Conservation (phyloP, 2,888 invertebrate species). For the Cryptosula pallasiana region DNA sequence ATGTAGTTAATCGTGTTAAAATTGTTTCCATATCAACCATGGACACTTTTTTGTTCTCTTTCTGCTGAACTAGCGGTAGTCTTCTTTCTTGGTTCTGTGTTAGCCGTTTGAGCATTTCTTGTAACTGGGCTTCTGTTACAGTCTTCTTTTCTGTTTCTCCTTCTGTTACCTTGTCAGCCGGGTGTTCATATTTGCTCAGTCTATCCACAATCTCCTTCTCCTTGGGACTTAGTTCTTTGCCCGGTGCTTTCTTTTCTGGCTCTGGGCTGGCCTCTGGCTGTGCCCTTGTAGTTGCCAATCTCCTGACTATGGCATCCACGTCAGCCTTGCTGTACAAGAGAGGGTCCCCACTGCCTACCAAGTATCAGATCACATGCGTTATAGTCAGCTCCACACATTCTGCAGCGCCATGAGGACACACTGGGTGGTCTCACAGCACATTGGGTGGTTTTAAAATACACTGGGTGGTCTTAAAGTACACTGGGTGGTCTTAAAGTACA, state of each 20-base stretch:
- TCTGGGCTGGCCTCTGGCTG: neutral
- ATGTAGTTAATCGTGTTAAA: neutral
- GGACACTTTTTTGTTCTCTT: neutral
- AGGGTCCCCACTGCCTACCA: neutral
- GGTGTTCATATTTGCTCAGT: constrained; percentile 22
- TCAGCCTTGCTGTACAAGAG: constrained; percentile 12
- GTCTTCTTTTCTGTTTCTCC: neutral
- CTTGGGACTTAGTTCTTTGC: constrained; percentile 16
- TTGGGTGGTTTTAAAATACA: too few relatives aligned
- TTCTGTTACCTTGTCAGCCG: neutral
- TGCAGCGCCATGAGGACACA: too few relatives aligned
- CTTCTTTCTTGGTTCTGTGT: neutral
- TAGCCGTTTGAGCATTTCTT: neutral
- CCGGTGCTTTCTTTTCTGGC: neutral
- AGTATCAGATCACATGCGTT: too few relatives aligned
- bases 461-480: too few relatives aligned
- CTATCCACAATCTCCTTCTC: constrained; percentile 13
- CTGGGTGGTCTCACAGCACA: too few relatives aligned
- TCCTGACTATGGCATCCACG: neutral
- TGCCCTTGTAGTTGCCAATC: neutral
- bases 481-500: too few relatives aligned
- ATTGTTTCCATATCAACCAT: neutral
- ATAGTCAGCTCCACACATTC: too few relatives aligned
- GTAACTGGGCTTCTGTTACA: neutral
- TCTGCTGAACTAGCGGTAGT: neutral